A percentile compares a stretch with the other conserved stretches of the same genome.
These are phyloP conservation scores for Orchesella cincta DNA, from an alignment of 1,140 invertebrate genomes.

Conservation along the genomic window DNA sequence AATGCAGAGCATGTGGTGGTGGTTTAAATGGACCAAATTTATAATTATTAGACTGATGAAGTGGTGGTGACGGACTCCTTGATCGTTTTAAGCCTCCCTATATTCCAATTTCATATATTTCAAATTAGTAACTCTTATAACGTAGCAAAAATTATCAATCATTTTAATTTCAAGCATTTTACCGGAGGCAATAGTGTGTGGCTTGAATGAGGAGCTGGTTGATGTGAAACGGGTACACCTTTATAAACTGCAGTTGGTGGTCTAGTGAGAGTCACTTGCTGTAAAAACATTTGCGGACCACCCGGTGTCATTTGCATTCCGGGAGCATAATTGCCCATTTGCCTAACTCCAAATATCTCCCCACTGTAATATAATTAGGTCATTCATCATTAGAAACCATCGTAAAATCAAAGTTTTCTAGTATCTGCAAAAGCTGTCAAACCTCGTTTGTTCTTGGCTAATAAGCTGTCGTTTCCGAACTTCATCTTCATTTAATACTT, in stretches of 20 bases:
- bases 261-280: slow-evolving; percentile 49
- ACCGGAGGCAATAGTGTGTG: slow-evolving; percentile 32
- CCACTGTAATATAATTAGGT: neutral
- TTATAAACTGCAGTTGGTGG: slow-evolving; percentile 46
- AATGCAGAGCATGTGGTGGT: slow-evolving; percentile 48
- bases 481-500: slow-evolving; percentile 90
- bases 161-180: too few species aligned
- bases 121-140: too few species aligned
- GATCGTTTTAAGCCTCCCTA: slow-evolving; percentile 62
- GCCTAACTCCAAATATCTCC: neutral
- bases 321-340: neutral
- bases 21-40: slow-evolving; percentile 51
- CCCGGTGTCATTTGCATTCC: neutral
- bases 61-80: slow-evolving; percentile 68
- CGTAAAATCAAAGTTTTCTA: neutral
- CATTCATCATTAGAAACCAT: neutral
- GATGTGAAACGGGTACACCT: slow-evolving; percentile 38
- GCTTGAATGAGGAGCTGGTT: slow-evolving; percentile 19
- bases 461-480: slow-evolving; percentile 76
- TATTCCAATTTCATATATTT: too few species aligned
- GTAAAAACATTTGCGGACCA: slow-evolving; percentile 51
- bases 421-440: neutral
- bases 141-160: too few species aligned
- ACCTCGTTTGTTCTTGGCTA: slow-evolving; percentile 60
- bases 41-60: slow-evolving; percentile 37